phyloP scores from a whole-genome alignment of 2,797 vertebrate species.

The Lepus oiostolus region DNA sequence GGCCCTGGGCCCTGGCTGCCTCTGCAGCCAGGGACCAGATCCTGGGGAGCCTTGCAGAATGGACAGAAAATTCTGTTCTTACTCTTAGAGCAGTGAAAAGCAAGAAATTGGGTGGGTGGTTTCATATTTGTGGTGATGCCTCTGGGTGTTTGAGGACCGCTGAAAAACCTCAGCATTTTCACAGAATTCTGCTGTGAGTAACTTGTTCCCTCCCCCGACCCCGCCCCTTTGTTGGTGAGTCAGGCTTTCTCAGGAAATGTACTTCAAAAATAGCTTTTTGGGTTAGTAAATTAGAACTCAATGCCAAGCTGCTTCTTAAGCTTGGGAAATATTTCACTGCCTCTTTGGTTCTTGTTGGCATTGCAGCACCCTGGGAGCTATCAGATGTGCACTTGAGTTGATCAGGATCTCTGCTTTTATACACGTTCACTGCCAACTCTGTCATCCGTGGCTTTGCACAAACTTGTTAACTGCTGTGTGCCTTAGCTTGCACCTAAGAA shows the following conservation, averaged over 20 bases:
- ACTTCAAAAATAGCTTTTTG: conserved; percentile 49
- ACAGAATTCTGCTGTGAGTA: neutral
- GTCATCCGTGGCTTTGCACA: neutral
- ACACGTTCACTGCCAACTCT: neutral
- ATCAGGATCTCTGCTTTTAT: neutral
- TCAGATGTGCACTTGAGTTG: neutral
- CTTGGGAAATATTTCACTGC: neutral
- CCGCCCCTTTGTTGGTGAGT: conserved; percentile 36
- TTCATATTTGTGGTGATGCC: neutral
- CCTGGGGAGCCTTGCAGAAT: neutral
- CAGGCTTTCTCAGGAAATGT: conserved; percentile 52
- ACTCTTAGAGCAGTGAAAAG: neutral
- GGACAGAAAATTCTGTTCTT: neutral
- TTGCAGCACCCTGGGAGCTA: neutral
- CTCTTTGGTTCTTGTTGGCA: neutral
- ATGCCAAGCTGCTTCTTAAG: neutral
- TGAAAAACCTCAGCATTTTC: neutral
- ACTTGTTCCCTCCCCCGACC: neutral
- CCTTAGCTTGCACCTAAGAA: neutral
- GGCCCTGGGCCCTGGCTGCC: neutral
- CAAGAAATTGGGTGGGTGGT: neutral
- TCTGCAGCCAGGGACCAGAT: neutral
- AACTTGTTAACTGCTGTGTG: neutral
- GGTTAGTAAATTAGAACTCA: conserved; percentile 42
- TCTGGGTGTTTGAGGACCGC: neutral